Base-by-base conservation (phyloP, 2,888 invertebrate genomes). In the Diaprepes abbreviatus region DNA sequence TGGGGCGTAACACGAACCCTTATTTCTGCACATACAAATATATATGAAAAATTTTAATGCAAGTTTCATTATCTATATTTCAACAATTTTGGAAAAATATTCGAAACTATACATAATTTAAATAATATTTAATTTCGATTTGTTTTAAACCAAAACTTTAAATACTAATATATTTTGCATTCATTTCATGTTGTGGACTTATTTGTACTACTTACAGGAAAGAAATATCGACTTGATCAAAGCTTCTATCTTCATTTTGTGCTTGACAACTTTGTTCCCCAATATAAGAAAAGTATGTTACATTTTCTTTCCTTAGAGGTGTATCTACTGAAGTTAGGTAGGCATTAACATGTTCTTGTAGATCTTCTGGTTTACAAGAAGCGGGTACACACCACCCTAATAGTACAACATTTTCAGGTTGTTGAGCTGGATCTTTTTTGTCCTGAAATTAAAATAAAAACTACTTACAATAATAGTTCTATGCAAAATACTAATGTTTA, bases 351-450 rank as follows among this genome's bases (percentile, higher is more conserved):
- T 76, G 69, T 12, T 65, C 71, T 67, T 79, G 72, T 4, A 79
- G 69, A 62, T 79, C 78, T 35, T 52, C 33, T 19, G 76, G 73
- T 17, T 76, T 74, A 63, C 80, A 80, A 3, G 80, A 77, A 1
- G 79, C 78, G 17, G 80, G 80, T n/a, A 78, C 72, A 58, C 80
- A 80, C 80, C 80, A 80, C 7, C 78, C 80, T 31, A 79, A 63
- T 19, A 77, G 65, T 1, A 77, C 76, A 0, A 75, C 63, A 33
- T 80, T 79, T 71, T 77, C 76, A 12, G 74, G 70, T 69, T 78
- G 78, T 67, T 80, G 80, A 1, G 80, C 78, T 10, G 76, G 75
- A 63, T 80, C 80, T 50, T 75, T 74, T 35, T 77, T 73, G 40
- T 77, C 75, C 80, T 79, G 63, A 19, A 73, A 75, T 55, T n/a